A percentile compares a stretch with the other conserved stretches of the same genome.
Evolutionary conservation across 1,140 invertebrate species (phyloP).

Genomic region (Eriosoma lanigerum): DNA sequence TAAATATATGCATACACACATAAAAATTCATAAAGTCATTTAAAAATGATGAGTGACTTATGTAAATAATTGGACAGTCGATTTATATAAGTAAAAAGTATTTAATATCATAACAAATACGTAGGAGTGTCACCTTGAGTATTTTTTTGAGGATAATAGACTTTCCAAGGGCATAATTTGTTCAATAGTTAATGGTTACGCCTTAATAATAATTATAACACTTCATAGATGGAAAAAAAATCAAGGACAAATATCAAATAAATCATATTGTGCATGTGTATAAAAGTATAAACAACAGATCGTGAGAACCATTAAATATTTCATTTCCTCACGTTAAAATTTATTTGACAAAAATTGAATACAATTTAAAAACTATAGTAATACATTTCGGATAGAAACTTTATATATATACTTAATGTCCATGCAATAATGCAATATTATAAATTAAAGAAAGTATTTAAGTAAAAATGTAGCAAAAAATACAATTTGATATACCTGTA

Average conservation of each 20-base stretch:
- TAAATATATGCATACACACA: not conserved
- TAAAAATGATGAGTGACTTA: slow-evolving; percentile 10
- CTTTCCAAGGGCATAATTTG: slow-evolving; percentile 34
- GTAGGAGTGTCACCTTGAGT: slow-evolving; percentile 44
- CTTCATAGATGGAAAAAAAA: slow-evolving; percentile 41
- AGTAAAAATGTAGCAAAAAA: too few species aligned
- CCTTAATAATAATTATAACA: slow-evolving; percentile 47
- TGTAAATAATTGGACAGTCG: slow-evolving; percentile 6
- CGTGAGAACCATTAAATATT: slow-evolving; percentile 13
- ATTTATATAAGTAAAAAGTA: slow-evolving; percentile 12
- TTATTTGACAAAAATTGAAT: not conserved
- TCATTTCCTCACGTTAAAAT: not conserved
- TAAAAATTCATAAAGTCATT: not conserved
- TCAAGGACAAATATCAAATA: slow-evolving; percentile 39
- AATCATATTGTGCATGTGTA: slow-evolving; percentile 28
- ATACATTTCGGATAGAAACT: not conserved
- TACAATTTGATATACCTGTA: too few species aligned
- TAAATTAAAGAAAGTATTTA: too few species aligned
- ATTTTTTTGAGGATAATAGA: slow-evolving; percentile 25
- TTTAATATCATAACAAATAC: slow-evolving; percentile 34
- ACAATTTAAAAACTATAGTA: not conserved
- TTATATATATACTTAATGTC: not conserved
- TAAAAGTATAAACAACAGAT: not conserved
- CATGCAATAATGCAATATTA: too few species aligned
- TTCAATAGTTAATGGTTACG: slow-evolving; percentile 41